A percentile compares a stretch with the other conserved stretches of the same genome.
These are phyloP conservation scores for Dolichomitus sp. DNA, from an alignment of 2,888 invertebrate species.

Conservation along the genomic window DNA sequence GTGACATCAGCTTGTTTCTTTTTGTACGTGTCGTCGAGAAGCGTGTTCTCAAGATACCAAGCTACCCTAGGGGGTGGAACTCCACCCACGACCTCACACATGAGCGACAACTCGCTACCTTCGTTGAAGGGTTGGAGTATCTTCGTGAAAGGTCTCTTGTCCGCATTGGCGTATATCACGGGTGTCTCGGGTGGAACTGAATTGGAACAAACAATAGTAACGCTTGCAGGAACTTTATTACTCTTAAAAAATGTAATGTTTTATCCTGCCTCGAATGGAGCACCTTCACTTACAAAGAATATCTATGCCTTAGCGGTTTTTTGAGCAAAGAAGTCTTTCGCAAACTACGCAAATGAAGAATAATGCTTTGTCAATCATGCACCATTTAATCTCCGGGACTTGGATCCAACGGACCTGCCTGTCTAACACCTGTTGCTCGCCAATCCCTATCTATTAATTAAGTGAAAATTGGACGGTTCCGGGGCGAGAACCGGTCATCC, in stretches of 20 bases:
- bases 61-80: constrained; percentile 93
- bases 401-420: constrained; percentile 24
- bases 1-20: constrained; percentile 92
- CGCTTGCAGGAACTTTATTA: background rate
- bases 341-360: constrained; percentile 35
- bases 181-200: constrained; percentile 81
- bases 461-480: constrained; percentile 55
- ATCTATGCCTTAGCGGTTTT: constrained; percentile 2
- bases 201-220: constrained; percentile 29
- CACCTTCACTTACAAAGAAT: background rate
- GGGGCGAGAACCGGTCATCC: constrained; percentile 47
- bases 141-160: constrained; percentile 73
- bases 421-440: constrained; percentile 60
- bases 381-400: constrained; percentile 56
- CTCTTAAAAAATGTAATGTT: background rate
- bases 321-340: constrained; percentile 36
- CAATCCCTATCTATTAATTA: constrained; percentile 59
- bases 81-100: constrained; percentile 81
- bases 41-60: constrained; percentile 92
- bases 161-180: constrained; percentile 76
- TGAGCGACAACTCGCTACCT: constrained; percentile 77
- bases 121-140: constrained; percentile 79
- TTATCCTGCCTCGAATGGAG: background rate
- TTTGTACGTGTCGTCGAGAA: constrained; percentile 91
- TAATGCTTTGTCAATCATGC: constrained; percentile 55